phyloP scores from a whole-genome alignment of 2,113 vertebrate genomes.

The Scomber scombrus region DNA sequence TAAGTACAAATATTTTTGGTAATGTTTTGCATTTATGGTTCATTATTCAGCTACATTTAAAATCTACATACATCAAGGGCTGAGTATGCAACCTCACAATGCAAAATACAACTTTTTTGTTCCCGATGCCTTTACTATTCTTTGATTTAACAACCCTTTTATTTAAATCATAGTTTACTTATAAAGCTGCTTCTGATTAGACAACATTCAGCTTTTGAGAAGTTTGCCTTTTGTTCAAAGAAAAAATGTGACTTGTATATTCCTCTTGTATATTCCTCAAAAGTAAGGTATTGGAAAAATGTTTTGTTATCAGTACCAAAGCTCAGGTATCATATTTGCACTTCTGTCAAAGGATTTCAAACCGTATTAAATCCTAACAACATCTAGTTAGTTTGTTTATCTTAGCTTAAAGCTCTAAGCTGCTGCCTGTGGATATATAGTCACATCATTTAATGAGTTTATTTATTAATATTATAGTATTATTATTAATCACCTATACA shows the following conservation, averaged over 20 bases:
- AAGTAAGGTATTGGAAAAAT: background rate
- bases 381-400: background rate
- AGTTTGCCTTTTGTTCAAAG: no score
- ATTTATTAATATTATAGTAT: slow-evolving; percentile 20
- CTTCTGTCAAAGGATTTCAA: background rate
- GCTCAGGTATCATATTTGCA: background rate
- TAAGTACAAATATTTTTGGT: no score
- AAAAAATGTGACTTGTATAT: no score
- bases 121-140: no score
- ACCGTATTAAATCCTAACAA: no score
- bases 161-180: background rate
- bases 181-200: no score
- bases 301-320: background rate
- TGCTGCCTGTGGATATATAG: background rate
- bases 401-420: background rate
- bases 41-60: background rate
- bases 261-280: no score
- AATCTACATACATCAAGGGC: background rate
- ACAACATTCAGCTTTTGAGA: no score
- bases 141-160: background rate
- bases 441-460: background rate
- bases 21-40: no score
- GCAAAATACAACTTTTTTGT: no score
- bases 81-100: no score
- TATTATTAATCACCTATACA: slow-evolving; percentile 5